A percentile compares a stretch with the other conserved stretches of the same genome.
phyloP scores from a whole-genome alignment of 1,140 invertebrate genomes.

The Campoletis sonorensis region DNA sequence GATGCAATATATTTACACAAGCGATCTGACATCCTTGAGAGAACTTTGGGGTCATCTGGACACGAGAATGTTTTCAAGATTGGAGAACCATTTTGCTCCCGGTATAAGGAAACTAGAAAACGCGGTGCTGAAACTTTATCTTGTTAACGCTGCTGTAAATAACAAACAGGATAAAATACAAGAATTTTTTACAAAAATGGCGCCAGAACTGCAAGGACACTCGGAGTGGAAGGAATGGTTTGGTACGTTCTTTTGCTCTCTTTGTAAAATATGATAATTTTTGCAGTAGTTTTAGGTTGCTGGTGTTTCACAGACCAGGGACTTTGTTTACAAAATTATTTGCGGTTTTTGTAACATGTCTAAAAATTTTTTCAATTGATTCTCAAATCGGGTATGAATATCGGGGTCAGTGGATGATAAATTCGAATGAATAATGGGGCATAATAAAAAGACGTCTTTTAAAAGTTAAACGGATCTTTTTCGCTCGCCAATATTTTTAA shows the following conservation, averaged over 20 bases:
- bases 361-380: too few relatives aligned
- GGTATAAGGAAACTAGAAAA: slow-evolving; percentile 93
- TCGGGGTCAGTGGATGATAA: too few relatives aligned
- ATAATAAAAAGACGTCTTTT: too few relatives aligned
- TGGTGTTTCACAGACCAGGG: too few relatives aligned
- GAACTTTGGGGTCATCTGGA: slow-evolving; percentile 94
- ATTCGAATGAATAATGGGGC: too few relatives aligned
- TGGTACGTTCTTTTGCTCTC: slow-evolving; percentile 81
- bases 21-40: slow-evolving; percentile 86
- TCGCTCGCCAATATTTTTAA: too few relatives aligned
- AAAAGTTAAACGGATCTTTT: too few relatives aligned
- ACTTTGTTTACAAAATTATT: too few relatives aligned
- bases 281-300: not conserved
- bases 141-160: slow-evolving; percentile 90
- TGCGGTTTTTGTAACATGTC: too few relatives aligned
- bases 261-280: not conserved
- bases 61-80: slow-evolving; percentile 88
- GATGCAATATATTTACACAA: slow-evolving; percentile 84
- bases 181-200: slow-evolving; percentile 94
- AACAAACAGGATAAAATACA: slow-evolving; percentile 90
- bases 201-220: slow-evolving; percentile 90
- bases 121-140: slow-evolving; percentile 91
- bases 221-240: slow-evolving; percentile 98
- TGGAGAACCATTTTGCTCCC: slow-evolving; percentile 89
- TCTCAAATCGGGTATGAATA: too few relatives aligned